These are phyloP conservation scores for Macrobrachium rosenbergii DNA, from an alignment of 1,140 invertebrate species.

Conservation along the genomic window DNA sequence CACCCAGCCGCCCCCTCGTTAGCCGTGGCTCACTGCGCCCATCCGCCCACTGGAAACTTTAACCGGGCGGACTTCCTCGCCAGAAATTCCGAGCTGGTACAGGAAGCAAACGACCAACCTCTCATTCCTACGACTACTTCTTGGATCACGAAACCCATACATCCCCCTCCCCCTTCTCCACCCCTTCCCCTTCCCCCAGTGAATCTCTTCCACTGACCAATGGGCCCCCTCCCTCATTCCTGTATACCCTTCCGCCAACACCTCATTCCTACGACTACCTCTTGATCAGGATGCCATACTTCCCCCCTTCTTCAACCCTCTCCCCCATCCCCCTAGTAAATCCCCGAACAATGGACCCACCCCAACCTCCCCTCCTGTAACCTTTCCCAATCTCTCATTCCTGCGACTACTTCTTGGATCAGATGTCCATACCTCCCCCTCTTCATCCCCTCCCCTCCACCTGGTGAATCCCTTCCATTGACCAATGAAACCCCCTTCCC, in stretches of 20 bases:
- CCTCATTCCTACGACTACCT: background rate
- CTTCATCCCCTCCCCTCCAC: too few species aligned
- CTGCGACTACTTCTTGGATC: too few species aligned
- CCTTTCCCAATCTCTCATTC: too few species aligned
- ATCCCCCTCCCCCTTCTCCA: background rate
- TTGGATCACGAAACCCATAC: background rate
- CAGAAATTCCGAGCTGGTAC: constrained; percentile 17
- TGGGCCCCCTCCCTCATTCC: background rate
- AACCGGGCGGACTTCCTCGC: constrained; percentile 14
- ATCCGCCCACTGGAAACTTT: constrained; percentile 24
- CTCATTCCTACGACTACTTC: background rate
- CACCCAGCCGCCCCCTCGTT: constrained; percentile 1
- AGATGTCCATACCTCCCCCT: too few species aligned
- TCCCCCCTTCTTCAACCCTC: too few species aligned
- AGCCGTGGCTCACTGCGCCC: constrained; percentile 11
- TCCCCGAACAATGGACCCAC: too few species aligned
- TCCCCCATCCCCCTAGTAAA: background rate
- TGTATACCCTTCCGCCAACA: background rate
- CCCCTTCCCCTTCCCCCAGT: background rate
- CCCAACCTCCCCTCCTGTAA: too few species aligned
- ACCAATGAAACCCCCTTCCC: background rate
- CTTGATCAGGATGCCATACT: background rate
- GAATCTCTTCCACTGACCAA: too few species aligned
- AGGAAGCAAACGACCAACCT: constrained; percentile 13
- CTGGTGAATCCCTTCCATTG: too few species aligned